Evolutionary conservation across 2,113 vertebrate species (phyloP), one percentile per base, ranked within the genome.

Genomic region (Campylomormyrus tamandua): DNA sequence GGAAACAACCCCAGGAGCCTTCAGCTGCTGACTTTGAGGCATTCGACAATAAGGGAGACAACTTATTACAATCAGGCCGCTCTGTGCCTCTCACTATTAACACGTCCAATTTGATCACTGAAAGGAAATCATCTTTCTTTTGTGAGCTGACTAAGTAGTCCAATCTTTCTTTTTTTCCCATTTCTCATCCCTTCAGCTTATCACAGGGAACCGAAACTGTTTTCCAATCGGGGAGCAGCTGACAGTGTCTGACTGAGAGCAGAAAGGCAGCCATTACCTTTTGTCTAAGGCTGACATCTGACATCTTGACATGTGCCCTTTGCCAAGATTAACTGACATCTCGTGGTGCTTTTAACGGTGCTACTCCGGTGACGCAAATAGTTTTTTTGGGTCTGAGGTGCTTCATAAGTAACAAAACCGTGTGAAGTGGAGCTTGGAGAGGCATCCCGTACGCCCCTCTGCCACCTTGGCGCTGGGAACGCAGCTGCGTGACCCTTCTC

Each of bases 61-160:
- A 90, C 86, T 84, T 48, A 90, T 87, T 90, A 49, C 89, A 90
- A 90, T 90, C 53, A 90, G 83, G n/a, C 83, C 5, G 31, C 58
- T 48, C 84, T 39, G 58, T 52, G 89, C 62, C 27, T 87, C 84
- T 90, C 42, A 52, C 45, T 31, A 90, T 87, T 87, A 90, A 87
- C 89, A 90, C 39, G 50, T 87, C 84, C 89, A 87, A 83, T 52
- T 62, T 87, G 56, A 87, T 87, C n/a, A 50, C 89, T 90, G 89
- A 90, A 90, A 90, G 89, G 83, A 90, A 87, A 90, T 87, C 84
- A 90, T 86, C 56, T 85, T 31, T 90, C 83, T 52, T 90, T 90
- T 90, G 83, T 87, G 89, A 27, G 84, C 84, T 74, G 84, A 87
- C 89, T 90, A 90, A 90, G 83, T 86, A 90, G 89, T 87, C 87